phyloP scores from a whole-genome alignment of 2,888 invertebrate genomes.

The Coelogynopora nodosa region DNA sequence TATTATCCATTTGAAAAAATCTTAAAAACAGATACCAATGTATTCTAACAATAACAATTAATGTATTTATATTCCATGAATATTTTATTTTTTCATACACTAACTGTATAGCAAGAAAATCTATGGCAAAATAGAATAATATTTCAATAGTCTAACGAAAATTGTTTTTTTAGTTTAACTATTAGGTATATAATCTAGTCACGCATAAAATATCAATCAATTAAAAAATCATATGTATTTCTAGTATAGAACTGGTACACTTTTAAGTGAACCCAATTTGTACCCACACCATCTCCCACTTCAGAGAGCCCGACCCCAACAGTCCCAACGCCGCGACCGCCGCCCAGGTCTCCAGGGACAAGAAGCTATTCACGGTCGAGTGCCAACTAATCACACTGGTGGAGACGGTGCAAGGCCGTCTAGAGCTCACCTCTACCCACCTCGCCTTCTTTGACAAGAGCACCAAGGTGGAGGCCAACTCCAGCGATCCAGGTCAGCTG shows the following conservation, averaged over 20 bases:
- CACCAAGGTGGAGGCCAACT: neutral
- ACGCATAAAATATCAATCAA: too few relatives aligned
- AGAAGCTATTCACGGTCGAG: neutral
- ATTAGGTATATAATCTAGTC: too few relatives aligned
- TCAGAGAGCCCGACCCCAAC: neutral
- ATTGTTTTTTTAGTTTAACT: neutral
- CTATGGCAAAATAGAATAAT: too few relatives aligned
- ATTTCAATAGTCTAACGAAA: too few relatives aligned
- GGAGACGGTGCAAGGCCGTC: neutral
- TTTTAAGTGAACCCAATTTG: too few relatives aligned
- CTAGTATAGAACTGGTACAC: too few relatives aligned
- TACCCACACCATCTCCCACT: too few relatives aligned
- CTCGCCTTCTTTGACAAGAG: neutral
- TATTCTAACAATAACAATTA: neutral
- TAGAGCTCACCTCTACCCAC: neutral
- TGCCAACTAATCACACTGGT: neutral
- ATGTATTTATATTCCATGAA: neutral
- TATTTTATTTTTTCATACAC: neutral
- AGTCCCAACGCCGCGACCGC: neutral
- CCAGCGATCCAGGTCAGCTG: neutral
- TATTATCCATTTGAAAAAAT: too few relatives aligned
- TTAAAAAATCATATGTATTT: too few relatives aligned
- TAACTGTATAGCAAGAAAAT: too few relatives aligned
- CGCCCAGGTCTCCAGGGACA: neutral
- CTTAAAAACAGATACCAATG: too few relatives aligned